Conservation (phyloP, 2,888 invertebrate species). For the Parasteatoda lunata region DNA sequence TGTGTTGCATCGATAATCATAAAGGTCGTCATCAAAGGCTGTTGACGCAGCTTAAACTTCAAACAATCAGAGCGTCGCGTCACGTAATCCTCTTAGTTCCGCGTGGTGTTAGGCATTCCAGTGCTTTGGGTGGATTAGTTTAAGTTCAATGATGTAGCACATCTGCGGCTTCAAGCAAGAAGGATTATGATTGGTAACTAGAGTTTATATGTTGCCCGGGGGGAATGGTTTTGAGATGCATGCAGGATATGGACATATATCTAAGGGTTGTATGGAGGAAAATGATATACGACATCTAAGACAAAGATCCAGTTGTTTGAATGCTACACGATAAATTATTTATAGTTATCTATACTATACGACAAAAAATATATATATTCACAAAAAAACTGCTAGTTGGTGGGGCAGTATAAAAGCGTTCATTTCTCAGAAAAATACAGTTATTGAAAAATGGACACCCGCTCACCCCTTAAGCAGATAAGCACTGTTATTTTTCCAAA, state of each 20-base stretch:
- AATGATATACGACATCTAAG: no score
- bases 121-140: slow-evolving; percentile 26
- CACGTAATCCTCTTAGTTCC: slow-evolving; percentile 19
- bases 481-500: no score
- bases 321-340: no score
- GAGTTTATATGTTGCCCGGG: slow-evolving; percentile 6
- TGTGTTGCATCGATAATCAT: slow-evolving; percentile 22
- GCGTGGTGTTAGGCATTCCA: slow-evolving; percentile 4
- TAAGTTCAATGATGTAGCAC: slow-evolving; percentile 32
- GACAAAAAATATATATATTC: no score
- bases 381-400: no score
- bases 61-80: slow-evolving; percentile 21
- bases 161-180: slow-evolving; percentile 14
- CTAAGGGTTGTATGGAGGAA: neutral
- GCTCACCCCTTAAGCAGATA: no score
- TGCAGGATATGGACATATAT: neutral
- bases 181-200: slow-evolving; percentile 20
- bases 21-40: slow-evolving; percentile 26
- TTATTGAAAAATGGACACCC: no score
- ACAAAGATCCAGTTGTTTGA: no score
- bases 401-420: no score
- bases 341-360: no score
- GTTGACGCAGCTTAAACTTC: slow-evolving; percentile 28
- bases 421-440: no score
- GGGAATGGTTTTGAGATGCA: neutral